A percentile compares a stretch with the other conserved stretches of the same genome.
phyloP scores from a whole-genome alignment of 2,888 invertebrate species.

The Drosophila prostipennis region DNA sequence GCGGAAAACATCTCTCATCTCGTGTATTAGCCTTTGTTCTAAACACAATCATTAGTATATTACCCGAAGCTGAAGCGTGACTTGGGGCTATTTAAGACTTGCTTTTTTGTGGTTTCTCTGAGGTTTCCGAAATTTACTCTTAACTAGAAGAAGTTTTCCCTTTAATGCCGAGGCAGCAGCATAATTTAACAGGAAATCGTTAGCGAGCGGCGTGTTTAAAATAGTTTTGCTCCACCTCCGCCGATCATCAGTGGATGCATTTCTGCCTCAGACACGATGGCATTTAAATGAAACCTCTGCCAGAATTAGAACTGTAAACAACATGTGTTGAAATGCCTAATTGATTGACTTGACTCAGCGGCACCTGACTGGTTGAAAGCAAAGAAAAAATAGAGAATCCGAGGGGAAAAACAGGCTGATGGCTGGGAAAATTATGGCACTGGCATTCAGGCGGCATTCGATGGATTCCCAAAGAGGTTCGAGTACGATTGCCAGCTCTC shows the following conservation, averaged over 20 bases:
- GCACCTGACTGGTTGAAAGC: conserved; percentile 7
- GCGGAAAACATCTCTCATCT: conserved; percentile 16
- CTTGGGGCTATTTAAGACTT: conserved; percentile 24
- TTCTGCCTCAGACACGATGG: conserved; percentile 56
- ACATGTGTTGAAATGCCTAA: conserved; percentile 78
- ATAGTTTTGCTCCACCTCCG: conserved; percentile 45
- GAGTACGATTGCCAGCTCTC: conserved; percentile 30
- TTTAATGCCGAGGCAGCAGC: conserved; percentile 57
- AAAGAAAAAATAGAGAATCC: background rate
- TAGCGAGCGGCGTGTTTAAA: conserved; percentile 57
- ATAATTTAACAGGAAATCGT: conserved; percentile 76
- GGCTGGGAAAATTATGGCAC: conserved; percentile 64
- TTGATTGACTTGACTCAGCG: conserved; percentile 73
- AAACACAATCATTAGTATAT: conserved; percentile 36
- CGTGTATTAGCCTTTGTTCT: conserved; percentile 23
- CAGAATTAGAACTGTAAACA: conserved; percentile 78
- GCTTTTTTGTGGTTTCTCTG: conserved; percentile 17
- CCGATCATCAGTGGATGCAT: conserved; percentile 8
- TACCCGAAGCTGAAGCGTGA: conserved; percentile 41
- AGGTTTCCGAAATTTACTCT: conserved; percentile 14
- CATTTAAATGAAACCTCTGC: conserved; percentile 66
- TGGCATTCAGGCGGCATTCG: conserved; percentile 67
- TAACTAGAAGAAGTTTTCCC: conserved; percentile 32
- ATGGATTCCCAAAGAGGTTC: conserved; percentile 51
- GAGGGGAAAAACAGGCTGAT: conserved; percentile 31